Evolutionary conservation across 1,140 invertebrate species (phyloP).

Genomic region (Pollicipes pollicipes): DNA sequence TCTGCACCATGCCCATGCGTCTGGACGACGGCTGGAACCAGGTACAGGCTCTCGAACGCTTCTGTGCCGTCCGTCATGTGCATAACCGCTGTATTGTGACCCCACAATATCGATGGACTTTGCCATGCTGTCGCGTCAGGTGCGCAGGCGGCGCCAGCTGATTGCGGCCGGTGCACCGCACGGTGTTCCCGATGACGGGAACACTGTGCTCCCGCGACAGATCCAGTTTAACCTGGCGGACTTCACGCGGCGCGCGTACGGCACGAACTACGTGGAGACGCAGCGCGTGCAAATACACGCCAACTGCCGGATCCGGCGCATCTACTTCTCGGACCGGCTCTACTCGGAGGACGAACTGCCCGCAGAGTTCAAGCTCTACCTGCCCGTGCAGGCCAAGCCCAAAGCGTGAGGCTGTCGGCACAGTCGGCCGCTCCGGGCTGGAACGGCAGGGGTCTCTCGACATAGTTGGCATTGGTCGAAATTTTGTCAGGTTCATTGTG

Average conservation of each 20-base stretch:
- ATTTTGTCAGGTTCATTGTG: no score
- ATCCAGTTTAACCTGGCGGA: conserved; percentile 98
- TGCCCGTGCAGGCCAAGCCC: conserved; percentile 69
- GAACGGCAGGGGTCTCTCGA: no score
- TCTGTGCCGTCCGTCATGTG: conserved; percentile 6
- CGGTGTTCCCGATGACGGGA: no score
- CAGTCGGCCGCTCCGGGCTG: no score
- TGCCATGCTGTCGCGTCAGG: no score
- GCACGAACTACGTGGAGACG: conserved; percentile 98
- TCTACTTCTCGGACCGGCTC: conserved; percentile 95
- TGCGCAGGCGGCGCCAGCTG: no score
- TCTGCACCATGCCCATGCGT: conserved; percentile 56
- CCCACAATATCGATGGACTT: no score
- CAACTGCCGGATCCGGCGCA: conserved; percentile 91
- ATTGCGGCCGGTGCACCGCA: no score
- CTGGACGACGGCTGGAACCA: conserved; percentile 77
- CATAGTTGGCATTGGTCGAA: no score
- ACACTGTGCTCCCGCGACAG: conserved; percentile 33
- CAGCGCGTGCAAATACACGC: conserved; percentile 95
- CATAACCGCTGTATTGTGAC: no score
- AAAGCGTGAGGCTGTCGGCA: conserved; percentile 13
- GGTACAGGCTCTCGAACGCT: neutral
- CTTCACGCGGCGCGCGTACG: conserved; percentile 93
- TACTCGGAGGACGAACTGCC: conserved; percentile 99
- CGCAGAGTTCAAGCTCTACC: conserved; percentile 95